These are phyloP conservation scores for Erythrocercus mccallii DNA, from an alignment of 2,113 vertebrate species.

Conservation along the genomic window DNA sequence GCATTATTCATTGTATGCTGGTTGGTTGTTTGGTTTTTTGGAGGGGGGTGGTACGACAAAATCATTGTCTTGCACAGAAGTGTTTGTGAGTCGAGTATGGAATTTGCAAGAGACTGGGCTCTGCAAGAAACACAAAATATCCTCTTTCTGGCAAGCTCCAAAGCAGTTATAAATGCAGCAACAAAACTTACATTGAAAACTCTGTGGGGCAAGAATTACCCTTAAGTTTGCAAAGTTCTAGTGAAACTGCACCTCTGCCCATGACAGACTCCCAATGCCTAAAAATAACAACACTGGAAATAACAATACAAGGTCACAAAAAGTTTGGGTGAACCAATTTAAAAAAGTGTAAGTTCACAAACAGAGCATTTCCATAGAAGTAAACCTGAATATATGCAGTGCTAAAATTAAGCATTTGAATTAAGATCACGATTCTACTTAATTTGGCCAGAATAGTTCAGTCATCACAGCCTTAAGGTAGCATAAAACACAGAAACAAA, in stretches of 20 bases:
- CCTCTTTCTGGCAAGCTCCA: neutral
- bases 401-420: neutral
- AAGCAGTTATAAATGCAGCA: neutral
- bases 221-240: neutral
- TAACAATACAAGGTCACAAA: neutral
- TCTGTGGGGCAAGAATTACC: neutral
- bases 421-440: neutral
- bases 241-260: neutral
- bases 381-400: neutral
- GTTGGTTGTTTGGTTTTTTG: neutral
- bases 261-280: neutral
- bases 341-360: neutral
- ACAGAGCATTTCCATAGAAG: neutral
- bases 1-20: neutral
- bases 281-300: neutral
- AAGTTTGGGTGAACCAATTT: neutral
- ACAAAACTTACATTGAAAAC: neutral
- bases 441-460: neutral
- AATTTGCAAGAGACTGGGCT: neutral
- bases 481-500: neutral
- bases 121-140: neutral
- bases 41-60: fast-evolving
- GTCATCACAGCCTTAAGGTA: neutral
- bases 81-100: fast-evolving
- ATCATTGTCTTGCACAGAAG: neutral